phyloP scores from a whole-genome alignment of 2,113 vertebrate species.

The Cheirogaleus medius region DNA sequence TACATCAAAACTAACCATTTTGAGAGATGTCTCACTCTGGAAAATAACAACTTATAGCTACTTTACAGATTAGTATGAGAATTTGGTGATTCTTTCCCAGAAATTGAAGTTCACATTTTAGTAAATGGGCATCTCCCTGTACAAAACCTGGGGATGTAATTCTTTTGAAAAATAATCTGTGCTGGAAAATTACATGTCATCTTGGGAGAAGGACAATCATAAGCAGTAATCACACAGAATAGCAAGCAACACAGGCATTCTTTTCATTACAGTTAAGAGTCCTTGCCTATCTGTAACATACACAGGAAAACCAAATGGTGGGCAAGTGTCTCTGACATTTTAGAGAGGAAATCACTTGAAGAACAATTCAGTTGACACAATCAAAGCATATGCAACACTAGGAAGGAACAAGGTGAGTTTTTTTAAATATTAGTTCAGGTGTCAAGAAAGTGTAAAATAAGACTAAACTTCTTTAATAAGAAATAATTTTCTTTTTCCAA shows the following conservation, averaged over 20 bases:
- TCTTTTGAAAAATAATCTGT: conserved; percentile 50
- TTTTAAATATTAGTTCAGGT: background rate
- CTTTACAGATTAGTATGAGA: background rate
- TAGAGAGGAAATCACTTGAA: background rate
- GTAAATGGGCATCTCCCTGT: background rate
- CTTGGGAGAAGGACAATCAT: conserved; percentile 36
- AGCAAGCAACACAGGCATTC: background rate
- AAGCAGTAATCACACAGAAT: conserved; percentile 38
- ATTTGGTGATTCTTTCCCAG: conserved; percentile 12
- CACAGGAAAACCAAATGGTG: background rate
- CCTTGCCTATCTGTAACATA: background rate
- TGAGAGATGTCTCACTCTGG: background rate
- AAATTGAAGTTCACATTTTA: conserved; percentile 47
- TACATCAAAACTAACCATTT: background rate
- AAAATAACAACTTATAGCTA: conserved; percentile 16
- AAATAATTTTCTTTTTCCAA: background rate
- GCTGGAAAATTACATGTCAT: background rate
- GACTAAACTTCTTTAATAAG: background rate
- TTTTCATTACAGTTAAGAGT: background rate
- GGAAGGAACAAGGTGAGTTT: background rate
- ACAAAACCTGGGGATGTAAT: background rate
- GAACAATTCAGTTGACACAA: background rate
- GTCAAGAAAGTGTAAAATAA: background rate
- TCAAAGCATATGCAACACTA: background rate
- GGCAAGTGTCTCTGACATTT: background rate